A percentile compares a stretch with the other conserved stretches of the same genome.
Conservation (phyloP, 1,140 invertebrate species). For the Drosophila neocordata region DNA sequence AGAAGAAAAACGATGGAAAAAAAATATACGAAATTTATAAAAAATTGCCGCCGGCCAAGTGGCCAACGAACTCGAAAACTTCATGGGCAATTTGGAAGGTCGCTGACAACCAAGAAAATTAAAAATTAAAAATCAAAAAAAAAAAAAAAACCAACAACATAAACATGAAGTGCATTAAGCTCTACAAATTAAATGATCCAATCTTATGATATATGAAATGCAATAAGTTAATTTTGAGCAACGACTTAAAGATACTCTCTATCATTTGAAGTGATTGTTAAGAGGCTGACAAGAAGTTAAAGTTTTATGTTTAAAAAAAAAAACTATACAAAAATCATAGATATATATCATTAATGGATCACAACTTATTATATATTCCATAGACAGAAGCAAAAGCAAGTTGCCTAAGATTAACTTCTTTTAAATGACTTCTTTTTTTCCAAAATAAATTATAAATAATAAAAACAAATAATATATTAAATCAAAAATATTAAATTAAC, state of each 20-base stretch:
- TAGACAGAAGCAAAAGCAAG: no score
- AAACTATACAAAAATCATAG: no score
- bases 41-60: conserved; percentile 46
- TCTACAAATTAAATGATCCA: conserved; percentile 5
- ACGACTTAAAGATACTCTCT: conserved; percentile 25
- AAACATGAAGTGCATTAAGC: not conserved
- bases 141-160: not conserved
- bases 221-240: conserved; percentile 12
- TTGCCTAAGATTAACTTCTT: no score
- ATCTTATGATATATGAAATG: not conserved
- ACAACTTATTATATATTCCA: no score
- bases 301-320: no score
- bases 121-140: not conserved
- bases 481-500: no score
- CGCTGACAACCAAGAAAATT: conserved; percentile 20
- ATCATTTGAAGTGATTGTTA: not conserved
- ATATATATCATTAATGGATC: no score
- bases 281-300: not conserved
- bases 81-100: conserved; percentile 50
- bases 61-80: conserved; percentile 50
- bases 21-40: conserved; percentile 33
- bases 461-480: no score
- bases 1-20: conserved; percentile 12
- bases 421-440: no score
- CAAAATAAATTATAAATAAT: no score